Base-by-base conservation (phyloP, 2,888 invertebrate species). In the Phyllotreta striolata region DNA sequence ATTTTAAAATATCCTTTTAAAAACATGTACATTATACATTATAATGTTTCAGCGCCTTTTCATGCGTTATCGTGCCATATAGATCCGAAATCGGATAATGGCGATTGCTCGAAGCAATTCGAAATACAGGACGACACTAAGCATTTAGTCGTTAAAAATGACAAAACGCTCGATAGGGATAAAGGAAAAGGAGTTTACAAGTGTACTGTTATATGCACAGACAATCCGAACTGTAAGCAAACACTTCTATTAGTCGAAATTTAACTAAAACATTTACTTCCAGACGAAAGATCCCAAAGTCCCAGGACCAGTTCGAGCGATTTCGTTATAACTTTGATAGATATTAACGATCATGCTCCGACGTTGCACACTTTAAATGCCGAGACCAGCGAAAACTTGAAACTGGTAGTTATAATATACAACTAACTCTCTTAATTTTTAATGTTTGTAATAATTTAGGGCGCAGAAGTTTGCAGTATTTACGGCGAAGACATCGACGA, bases 281-380 rank as follows among this genome's bases (percentile, higher is more conserved):
- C 74, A 84, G 84, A 83, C 65, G 66, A 64, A 14, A 47, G 63
- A 60, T 39, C 67, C 63, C 64, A 55, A 60, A 57, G 47, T 9
- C 10, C 12, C 3, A n/a, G 78, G 77, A 62, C 61, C 65, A 49
- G 74, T 70, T 37, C 68, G 67, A 13, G 80, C 80, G 0, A 77
- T 49, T 77, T 88, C 35, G 76, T 76, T 12, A 83, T 88, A 1
- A 79, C 83, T 0, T 77, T 89, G 6, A 67, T 81, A 34, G 89
- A 89, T 72, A 84, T 87, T 1, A 89, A 89, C 72, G 87, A 89
- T 76, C 85, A 88, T 66, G 83, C 83, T 0, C 89, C 89, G 35
- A 64, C 46, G 59, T 56, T 63, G 24, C 10, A 38, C 1, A 58
- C 14, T 13, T 10, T 6, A 3, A 43, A 63, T 8, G 9, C 58